Evolutionary conservation across 2,113 vertebrate species (phyloP).

Genomic region (Podarcis raffonei): DNA sequence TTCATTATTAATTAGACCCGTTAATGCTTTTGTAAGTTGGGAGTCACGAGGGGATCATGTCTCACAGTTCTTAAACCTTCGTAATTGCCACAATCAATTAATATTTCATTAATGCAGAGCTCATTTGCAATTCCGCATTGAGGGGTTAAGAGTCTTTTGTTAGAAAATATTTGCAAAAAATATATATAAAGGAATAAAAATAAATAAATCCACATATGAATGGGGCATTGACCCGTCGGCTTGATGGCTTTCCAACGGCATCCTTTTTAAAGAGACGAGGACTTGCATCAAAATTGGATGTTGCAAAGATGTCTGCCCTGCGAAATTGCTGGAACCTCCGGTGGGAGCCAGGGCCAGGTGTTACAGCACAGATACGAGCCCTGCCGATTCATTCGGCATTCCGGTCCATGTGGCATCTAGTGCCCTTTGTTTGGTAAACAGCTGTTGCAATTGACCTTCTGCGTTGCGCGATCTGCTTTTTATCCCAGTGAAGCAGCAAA

Average conservation of each 20-base stretch:
- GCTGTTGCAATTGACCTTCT: slow-evolving; percentile 12
- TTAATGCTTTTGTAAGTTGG: slow-evolving; percentile 70
- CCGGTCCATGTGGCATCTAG: neutral
- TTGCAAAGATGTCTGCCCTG: neutral
- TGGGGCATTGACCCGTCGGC: neutral
- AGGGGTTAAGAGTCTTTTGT: slow-evolving; percentile 36
- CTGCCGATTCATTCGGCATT: neutral
- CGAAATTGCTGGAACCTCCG: neutral
- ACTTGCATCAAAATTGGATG: neutral
- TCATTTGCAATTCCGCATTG: slow-evolving; percentile 58
- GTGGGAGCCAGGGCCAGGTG: neutral
- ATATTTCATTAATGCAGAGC: slow-evolving; percentile 68
- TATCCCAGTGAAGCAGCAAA: neutral
- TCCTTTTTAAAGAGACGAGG: neutral
- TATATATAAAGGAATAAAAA: neutral
- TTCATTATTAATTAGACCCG: slow-evolving; percentile 75
- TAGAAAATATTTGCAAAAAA: slow-evolving; percentile 4
- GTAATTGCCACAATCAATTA: slow-evolving; percentile 73
- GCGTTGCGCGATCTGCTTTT: neutral
- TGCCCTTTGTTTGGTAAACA: slow-evolving; percentile 13
- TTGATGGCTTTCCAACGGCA: slow-evolving; percentile 15
- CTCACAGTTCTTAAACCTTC: slow-evolving; percentile 64
- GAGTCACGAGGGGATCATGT: slow-evolving; percentile 68
- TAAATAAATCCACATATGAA: slow-evolving; percentile 3
- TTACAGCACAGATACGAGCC: neutral